Percentiles rank a stretch among this genome's conserved stretches.
phyloP scores from a whole-genome alignment of 1,140 invertebrate genomes.

The Zeugodacus cucurbitae region DNA sequence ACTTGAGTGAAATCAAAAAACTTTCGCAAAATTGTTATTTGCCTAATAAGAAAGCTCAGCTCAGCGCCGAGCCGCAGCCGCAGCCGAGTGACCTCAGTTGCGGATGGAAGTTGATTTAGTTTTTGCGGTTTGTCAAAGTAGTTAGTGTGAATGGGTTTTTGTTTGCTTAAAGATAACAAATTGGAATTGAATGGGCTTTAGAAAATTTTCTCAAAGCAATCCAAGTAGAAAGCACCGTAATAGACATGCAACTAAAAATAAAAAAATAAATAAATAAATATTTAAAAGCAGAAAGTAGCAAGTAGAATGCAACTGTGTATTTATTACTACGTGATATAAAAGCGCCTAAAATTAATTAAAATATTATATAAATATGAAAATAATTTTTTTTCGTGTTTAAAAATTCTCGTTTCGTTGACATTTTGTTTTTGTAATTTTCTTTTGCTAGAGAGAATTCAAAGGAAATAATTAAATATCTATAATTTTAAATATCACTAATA shows the following conservation, averaged over 20 bases:
- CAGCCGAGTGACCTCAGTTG: not conserved
- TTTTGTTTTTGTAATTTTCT: no score
- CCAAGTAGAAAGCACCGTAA: not conserved
- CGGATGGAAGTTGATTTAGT: conserved; percentile 14
- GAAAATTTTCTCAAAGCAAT: conserved; percentile 6
- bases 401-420: not conserved
- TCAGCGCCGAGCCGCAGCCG: no score
- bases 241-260: not conserved
- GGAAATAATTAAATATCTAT: no score
- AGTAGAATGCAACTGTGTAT: not conserved
- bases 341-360: conserved; percentile 27
- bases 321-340: not conserved
- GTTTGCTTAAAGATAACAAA: conserved; percentile 9
- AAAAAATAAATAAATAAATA: not conserved
- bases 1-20: conserved; percentile 27
- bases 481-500: no score
- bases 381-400: not conserved
- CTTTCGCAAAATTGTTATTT: conserved; percentile 14
- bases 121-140: conserved; percentile 4
- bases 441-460: no score
- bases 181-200: conserved; percentile 12
- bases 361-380: not conserved
- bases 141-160: conserved; percentile 20
- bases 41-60: not conserved
- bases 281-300: not conserved